phyloP scores from a whole-genome alignment of 2,888 invertebrate genomes.

The Salpingus planirostris region DNA sequence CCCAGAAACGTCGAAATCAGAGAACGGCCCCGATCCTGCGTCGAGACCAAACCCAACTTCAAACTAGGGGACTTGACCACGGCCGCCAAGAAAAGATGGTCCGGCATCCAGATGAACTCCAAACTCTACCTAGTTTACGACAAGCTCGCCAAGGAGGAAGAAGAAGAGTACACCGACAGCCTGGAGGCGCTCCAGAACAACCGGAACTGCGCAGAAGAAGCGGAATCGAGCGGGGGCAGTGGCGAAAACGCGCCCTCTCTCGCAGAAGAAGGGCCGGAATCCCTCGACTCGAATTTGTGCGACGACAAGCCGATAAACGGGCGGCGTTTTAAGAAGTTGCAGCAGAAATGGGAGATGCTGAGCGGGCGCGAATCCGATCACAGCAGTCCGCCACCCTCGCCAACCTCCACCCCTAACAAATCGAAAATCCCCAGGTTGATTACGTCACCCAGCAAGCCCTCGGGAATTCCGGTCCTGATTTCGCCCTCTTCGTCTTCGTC shows the following conservation, averaged over 20 bases:
- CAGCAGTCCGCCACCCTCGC: constrained; percentile 38
- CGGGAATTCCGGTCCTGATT: constrained; percentile 49
- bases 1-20: constrained; percentile 39
- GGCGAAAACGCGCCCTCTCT: constrained; percentile 18
- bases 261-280: constrained; percentile 33
- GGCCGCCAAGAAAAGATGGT: constrained; percentile 58
- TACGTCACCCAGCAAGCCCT: constrained; percentile 56
- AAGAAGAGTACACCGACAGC: constrained; percentile 66
- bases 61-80: constrained; percentile 40
- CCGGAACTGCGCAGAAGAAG: constrained; percentile 14
- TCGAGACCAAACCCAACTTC: constrained; percentile 45
- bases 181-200: constrained; percentile 47
- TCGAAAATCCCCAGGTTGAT: constrained; percentile 70
- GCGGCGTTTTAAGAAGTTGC: constrained; percentile 63
- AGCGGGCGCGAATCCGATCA: constrained; percentile 45
- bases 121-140: constrained; percentile 67
- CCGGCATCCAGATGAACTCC: constrained; percentile 59
- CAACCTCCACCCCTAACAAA: constrained; percentile 41
- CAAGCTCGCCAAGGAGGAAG: constrained; percentile 56
- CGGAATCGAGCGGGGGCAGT: constrained; percentile 19
- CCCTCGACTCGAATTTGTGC: constrained; percentile 34
- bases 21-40: constrained; percentile 61
- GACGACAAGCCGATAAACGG: constrained; percentile 46
- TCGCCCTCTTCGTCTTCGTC: no score
- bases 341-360: constrained; percentile 74